These are phyloP conservation scores for Acronicta aceris DNA, from an alignment of 2,888 invertebrate species.

Conservation along the genomic window DNA sequence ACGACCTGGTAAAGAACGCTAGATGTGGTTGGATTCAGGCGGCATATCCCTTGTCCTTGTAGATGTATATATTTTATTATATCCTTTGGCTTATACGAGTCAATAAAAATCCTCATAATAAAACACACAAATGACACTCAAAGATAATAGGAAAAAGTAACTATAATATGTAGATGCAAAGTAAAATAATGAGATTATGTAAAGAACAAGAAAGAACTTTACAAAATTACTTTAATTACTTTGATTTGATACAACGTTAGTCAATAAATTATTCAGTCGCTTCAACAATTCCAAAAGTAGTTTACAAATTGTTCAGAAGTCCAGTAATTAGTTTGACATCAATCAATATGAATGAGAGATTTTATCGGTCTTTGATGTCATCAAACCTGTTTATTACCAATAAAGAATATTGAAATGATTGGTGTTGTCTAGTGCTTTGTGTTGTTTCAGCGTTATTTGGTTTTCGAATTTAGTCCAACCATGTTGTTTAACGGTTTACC, in stretches of 20 bases:
- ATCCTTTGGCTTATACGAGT: too few relatives aligned
- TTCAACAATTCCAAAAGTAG: slow-evolving; percentile 37
- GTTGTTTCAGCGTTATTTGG: slow-evolving; percentile 24
- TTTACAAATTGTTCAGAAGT: slow-evolving; percentile 30
- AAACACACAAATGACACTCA: too few relatives aligned
- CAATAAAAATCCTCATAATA: too few relatives aligned
- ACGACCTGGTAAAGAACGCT: too few relatives aligned
- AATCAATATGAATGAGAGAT: slow-evolving; percentile 47
- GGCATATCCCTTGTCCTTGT: too few relatives aligned
- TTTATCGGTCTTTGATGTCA: slow-evolving; percentile 39
- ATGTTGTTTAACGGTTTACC: slow-evolving; percentile 40
- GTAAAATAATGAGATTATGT: neutral
- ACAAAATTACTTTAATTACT: slow-evolving; percentile 43
- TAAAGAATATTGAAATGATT: slow-evolving; percentile 6
- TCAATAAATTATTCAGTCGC: slow-evolving; percentile 35
- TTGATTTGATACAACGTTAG: slow-evolving; percentile 29
- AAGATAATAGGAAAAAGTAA: too few relatives aligned
- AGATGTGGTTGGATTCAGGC: too few relatives aligned
- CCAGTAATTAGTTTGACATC: slow-evolving; percentile 36
- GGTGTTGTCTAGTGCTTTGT: neutral
- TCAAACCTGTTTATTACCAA: slow-evolving; percentile 18
- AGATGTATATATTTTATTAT: too few relatives aligned
- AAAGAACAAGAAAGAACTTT: slow-evolving; percentile 5
- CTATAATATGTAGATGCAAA: too few relatives aligned
- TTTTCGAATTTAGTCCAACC: slow-evolving; percentile 5